phyloP scores from a whole-genome alignment of 2,888 invertebrate species.

The Catocala sponsa region DNA sequence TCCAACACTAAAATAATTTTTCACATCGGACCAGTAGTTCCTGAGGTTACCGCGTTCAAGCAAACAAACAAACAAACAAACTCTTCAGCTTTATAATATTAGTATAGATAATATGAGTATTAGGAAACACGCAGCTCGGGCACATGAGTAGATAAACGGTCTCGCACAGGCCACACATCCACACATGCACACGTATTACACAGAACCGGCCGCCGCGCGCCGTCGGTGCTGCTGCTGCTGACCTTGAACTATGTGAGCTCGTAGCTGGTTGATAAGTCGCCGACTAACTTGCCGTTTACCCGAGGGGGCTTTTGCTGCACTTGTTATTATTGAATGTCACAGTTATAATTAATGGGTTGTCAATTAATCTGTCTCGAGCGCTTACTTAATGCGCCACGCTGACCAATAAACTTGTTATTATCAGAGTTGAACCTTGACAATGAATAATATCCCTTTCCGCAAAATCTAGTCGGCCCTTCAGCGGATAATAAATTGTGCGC shows the following conservation, averaged over 20 bases:
- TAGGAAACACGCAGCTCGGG: slow-evolving; percentile 12
- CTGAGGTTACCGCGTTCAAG: too few relatives aligned
- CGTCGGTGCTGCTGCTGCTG: slow-evolving; percentile 1
- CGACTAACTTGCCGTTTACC: neutral
- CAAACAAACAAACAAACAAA: too few relatives aligned
- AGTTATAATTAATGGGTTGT: slow-evolving; percentile 8
- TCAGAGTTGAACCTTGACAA: slow-evolving; percentile 65
- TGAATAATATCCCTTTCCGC: slow-evolving; percentile 70
- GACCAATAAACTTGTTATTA: slow-evolving; percentile 57
- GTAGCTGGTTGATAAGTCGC: slow-evolving; percentile 8
- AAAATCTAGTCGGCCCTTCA: slow-evolving; percentile 65
- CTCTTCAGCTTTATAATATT: too few relatives aligned
- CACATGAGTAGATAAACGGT: too few relatives aligned
- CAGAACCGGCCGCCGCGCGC: slow-evolving; percentile 1
- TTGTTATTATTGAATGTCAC: neutral
- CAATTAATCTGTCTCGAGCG: slow-evolving; percentile 39
- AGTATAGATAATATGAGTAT: slow-evolving; percentile 1
- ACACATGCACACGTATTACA: neutral
- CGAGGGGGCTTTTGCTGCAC: slow-evolving; percentile 5
- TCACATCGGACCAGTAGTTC: too few relatives aligned
- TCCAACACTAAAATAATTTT: too few relatives aligned
- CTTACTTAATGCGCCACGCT: slow-evolving; percentile 54
- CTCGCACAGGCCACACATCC: too few relatives aligned
- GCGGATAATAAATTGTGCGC: slow-evolving; percentile 68
- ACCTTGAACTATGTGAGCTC: slow-evolving; percentile 14